These are phyloP conservation scores for Podarcis cretensis DNA, from an alignment of 2,113 vertebrate genomes.

Conservation along the genomic window DNA sequence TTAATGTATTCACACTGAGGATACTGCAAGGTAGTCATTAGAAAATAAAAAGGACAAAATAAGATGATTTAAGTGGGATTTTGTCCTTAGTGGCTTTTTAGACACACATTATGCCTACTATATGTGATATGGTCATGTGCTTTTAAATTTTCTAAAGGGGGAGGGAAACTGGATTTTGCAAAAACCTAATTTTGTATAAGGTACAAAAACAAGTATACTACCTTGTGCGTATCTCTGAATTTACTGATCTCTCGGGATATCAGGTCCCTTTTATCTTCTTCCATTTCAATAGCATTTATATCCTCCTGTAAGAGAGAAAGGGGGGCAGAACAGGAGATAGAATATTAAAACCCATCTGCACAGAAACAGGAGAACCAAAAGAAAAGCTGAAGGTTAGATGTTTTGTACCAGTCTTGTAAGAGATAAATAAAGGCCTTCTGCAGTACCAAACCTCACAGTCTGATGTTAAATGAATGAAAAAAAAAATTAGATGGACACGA, in stretches of 20 bases:
- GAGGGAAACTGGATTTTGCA: conserved; percentile 74
- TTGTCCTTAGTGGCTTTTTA: conserved; percentile 64
- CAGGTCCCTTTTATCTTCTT: conserved; percentile 99
- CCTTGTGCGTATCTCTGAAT: conserved; percentile 99
- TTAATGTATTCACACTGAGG: conserved; percentile 68
- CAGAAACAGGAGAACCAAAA: conserved; percentile 64
- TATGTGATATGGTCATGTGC: conserved; percentile 75
- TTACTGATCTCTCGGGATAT: conserved; percentile 99
- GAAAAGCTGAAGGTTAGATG: conserved; percentile 72
- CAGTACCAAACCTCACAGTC: conserved; percentile 72
- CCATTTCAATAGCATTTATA: conserved; percentile 99
- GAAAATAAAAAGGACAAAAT: conserved; percentile 65
- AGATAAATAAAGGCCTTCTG: conserved; percentile 70
- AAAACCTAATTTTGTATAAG: conserved; percentile 80
- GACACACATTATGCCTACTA: conserved; percentile 73
- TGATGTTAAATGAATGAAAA: conserved; percentile 74
- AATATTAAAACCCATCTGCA: conserved; percentile 70
- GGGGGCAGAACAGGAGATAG: conserved; percentile 57
- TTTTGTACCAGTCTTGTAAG: conserved; percentile 71
- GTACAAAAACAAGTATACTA: conserved; percentile 86
- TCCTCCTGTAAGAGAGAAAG: conserved; percentile 87
- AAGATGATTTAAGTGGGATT: conserved; percentile 76
- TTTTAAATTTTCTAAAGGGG: conserved; percentile 73
- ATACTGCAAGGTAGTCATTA: conserved; percentile 72
- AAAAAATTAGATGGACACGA: conserved; percentile 74